Evolutionary conservation across 2,797 vertebrate species (phyloP), one percentile per base, ranked within the genome.

Genomic region (Buceros bicornis): DNA sequence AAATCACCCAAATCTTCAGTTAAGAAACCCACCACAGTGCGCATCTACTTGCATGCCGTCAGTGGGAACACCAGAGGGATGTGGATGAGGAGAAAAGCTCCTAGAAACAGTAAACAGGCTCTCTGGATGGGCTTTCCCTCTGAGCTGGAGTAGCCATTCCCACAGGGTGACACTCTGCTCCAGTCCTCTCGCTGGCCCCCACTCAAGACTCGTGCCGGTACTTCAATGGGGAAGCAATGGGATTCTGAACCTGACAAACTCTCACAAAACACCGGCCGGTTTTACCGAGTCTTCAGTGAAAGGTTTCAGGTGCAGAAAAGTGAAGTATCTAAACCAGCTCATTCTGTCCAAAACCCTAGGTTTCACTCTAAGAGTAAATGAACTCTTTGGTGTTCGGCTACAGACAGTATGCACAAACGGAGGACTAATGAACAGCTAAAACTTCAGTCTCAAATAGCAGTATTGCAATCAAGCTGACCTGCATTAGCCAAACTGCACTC

Each of bases 231-330:
- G 10, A 80, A 26, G 16, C 5, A 7, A 22, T 1, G 21, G 24
- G 18, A 42, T 47, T 28, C 33, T 19, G 16, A 42, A 48, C 29
- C 13, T 9, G 29, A 66, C 7, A 33, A 53, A 19, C 33, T 8
- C 13, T 37, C 0, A 0, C n/a, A 58, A 67, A 74, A 29, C 22
- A 71, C 16, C 0, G 0, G 10, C 40, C 26, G 6, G 2, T 33
- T 60, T 45, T 74, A 69, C 13, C 0, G 0, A 12, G 25, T 25
- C 26, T 35, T 47, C 21, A 24, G 21, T 28, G 6, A 21, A 62
- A 62, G 25, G 12, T 28, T 62, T 62, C 11, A 26, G 21, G 25
- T 19, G 19, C n/a, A 13, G 43, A 67, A 56, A 47, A 14, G 4
- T 3, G 28, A 21, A 0, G 1, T 3, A n/a, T 2, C 7, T 20